phyloP scores from a whole-genome alignment of 1,140 invertebrate genomes.

The Rhizoglyphus robini region DNA sequence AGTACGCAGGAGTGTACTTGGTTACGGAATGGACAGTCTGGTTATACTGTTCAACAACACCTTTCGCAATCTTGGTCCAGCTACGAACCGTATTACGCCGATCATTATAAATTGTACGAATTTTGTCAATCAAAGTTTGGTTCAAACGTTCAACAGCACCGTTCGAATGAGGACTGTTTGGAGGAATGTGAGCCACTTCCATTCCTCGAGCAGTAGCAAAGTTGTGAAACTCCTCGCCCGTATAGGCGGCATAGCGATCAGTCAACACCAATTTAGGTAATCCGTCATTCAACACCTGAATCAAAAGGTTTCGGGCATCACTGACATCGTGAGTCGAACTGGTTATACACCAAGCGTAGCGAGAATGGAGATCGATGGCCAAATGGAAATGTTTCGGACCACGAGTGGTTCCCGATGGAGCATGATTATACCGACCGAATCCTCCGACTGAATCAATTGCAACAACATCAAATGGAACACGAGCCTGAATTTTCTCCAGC shows the following conservation, averaged over 20 bases:
- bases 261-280: background rate
- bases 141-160: constrained; percentile 17
- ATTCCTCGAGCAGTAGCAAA: background rate
- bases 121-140: constrained; percentile 10
- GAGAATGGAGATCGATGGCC: constrained; percentile 7
- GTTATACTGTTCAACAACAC: constrained; percentile 10
- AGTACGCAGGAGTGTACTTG: background rate
- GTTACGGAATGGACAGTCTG: background rate
- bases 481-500: background rate
- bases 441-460: constrained; percentile 19
- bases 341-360: background rate
- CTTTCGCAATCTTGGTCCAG: constrained; percentile 11
- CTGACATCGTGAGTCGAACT: background rate
- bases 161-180: constrained; percentile 8
- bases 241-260: constrained; percentile 9
- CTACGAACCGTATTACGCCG: background rate
- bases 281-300: background rate
- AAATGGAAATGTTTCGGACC: background rate
- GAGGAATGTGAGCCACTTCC: constrained; percentile 4
- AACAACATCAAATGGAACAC: constrained; percentile 10
- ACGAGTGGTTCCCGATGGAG: background rate
- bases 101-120: constrained; percentile 20
- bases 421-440: too few species aligned
- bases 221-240: background rate
- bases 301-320: background rate